Evolutionary conservation across 1,140 invertebrate species (phyloP).

Genomic region (Meloidogyne exigua): DNA sequence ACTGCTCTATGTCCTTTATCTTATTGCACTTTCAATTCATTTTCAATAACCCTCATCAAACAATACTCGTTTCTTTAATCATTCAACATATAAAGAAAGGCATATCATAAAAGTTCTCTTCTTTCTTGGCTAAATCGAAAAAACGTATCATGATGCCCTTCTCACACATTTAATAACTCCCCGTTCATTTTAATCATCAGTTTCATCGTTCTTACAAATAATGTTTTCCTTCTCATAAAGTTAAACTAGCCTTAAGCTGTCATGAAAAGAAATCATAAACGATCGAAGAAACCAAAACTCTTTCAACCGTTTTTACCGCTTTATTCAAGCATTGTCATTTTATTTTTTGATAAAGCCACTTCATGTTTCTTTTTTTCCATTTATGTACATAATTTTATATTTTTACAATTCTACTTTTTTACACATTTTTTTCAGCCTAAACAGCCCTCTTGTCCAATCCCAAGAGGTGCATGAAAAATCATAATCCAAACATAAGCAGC

Average conservation of each 20-base stretch:
- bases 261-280: background rate
- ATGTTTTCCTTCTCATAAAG: background rate
- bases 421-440: slow-evolving; percentile 2
- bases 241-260: background rate
- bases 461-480: background rate
- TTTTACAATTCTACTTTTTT: background rate
- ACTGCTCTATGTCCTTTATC: background rate
- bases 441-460: background rate
- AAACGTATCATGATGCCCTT: background rate
- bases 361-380: background rate
- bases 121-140: background rate
- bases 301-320: background rate
- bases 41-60: background rate
- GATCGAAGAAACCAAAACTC: background rate
- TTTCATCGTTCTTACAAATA: background rate
- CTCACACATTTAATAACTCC: background rate
- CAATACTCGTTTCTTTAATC: background rate
- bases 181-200: background rate
- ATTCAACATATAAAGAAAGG: background rate
- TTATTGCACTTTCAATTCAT: background rate
- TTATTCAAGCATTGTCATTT: background rate
- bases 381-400: background rate
- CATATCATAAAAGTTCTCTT: background rate
- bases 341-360: background rate
- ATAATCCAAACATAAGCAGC: background rate